Evolutionary conservation across 2,113 vertebrate species (phyloP).

Genomic region (Cathartes aura): DNA sequence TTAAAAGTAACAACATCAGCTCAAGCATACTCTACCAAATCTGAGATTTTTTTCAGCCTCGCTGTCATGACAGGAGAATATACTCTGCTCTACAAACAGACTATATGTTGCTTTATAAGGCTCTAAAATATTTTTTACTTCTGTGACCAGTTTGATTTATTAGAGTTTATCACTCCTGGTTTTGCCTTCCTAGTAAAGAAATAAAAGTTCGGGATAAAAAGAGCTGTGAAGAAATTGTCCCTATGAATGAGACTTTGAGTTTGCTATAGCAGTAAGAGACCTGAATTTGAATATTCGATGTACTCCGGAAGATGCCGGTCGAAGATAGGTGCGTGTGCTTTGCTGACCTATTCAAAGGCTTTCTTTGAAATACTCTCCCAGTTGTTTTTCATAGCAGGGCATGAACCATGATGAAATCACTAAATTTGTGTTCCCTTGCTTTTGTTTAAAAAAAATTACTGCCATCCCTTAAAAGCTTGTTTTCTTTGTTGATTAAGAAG

Average conservation of each 20-base stretch:
- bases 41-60: constrained; percentile 11
- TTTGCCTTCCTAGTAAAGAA: constrained; percentile 21
- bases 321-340: neutral
- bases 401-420: constrained; percentile 47
- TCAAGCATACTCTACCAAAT: neutral
- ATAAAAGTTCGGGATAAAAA: constrained; percentile 4
- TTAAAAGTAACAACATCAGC: neutral
- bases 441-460: constrained; percentile 44
- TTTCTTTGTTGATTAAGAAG: constrained; percentile 73
- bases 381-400: constrained; percentile 48
- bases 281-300: neutral
- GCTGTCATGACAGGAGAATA: constrained; percentile 23
- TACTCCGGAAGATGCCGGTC: neutral
- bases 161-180: neutral
- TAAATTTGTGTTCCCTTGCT: neutral
- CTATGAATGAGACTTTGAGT: neutral
- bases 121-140: constrained; percentile 38
- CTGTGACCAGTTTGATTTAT: constrained; percentile 16
- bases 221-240: neutral
- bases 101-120: constrained; percentile 38
- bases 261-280: neutral
- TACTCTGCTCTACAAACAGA: constrained; percentile 14
- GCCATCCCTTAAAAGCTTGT: constrained; percentile 56
- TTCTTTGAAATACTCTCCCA: constrained; percentile 4
- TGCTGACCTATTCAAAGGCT: neutral